Evolutionary conservation across 2,797 vertebrate species (phyloP), one percentile per base, ranked within the genome.

Genomic region (Podarcis siculus): DNA sequence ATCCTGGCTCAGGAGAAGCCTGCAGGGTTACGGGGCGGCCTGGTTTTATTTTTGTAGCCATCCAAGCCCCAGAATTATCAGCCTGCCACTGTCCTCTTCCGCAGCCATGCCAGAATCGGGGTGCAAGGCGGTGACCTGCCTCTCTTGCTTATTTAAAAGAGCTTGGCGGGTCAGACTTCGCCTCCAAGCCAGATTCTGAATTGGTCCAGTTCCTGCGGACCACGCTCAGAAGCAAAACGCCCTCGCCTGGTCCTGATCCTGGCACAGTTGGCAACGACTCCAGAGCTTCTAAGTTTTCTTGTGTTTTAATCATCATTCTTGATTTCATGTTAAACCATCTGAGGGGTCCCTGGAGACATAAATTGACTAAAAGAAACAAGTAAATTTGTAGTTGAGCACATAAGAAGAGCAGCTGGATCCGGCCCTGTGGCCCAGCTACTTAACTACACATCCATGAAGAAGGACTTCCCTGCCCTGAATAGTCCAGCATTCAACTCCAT

Each of bases 1-100:
- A 72, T 32, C 89, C 8, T 35, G 64, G 7, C 23, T 5, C 58
- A 77, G 83, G 39, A 3, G 78, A 19, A 2, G 19, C 1, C 0
- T 83, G 86, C 8, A 42, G 0, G 37, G 3, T 15, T 3, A 12
- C 71, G 55, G 19, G 0, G 5, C 21, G 78, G 9, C 42, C 7
- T 19, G 0, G 0, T 9, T 3, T 37, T 80, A 27, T 6, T 66
- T 72, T 15, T 27, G 61, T 10, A 1, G 0, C n/a, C 39, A 3
- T 2, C 0, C n/a, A 0, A 82, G 37, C 66, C 64, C 12, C 55
- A 2, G 71, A 49, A 75, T 58, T 8, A 39, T 30, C n/a, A 2
- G 69, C 69, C 42, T 45, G 39, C 27, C n/a, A 42, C n/a, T 55
- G 23, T n/a, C 58, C 39, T 72, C 32, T 61, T 45, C 35, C 75